Base-by-base conservation (phyloP, 2,113 vertebrate genomes). In the Periophthalmodon schlosseri region DNA sequence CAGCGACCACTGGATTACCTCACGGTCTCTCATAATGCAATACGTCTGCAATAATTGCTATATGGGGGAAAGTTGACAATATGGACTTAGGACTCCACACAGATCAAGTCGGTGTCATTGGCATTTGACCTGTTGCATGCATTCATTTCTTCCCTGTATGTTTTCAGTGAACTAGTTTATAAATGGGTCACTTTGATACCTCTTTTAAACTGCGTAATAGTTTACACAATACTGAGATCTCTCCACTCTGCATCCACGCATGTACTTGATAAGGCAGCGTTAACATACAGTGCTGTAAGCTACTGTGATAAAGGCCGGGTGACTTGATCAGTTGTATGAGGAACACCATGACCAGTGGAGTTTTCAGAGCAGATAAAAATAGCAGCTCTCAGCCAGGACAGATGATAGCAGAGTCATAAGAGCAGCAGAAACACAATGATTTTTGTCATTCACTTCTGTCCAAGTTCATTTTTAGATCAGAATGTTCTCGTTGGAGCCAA, bases 351-450 rank as follows among this genome's bases (percentile, higher is more conserved):
- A 68, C 66, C 63, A 65, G 34, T 12, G 16, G 6, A 63, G 23
- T 33, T 63, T 63, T 33, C 28, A 24, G 2, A 24, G 6, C 61
- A 46, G 20, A 70, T 47, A 49, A 66, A 70, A 72, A 50, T 18
- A 79, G 44, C 23, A 71, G 39, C 74, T 84, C 20, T 61, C 14
- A 54, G 23, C 67, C 39, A 50, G 28, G 80, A 71, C 72, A 82
- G 72, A 72, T 79, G 85, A 89, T 77, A 68, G 50, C 82, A 72
- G 74, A 58, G 68, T 70, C 68, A 63, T 61, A 68, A 72, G 58
- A 44, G 2, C 75, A 50, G 67, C 8, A 74, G 54, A 81, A 49
- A 79, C 60, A 78, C 12, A 23, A 70, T 21, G 49, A 66, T 39
- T 60, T 77, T 75, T 47, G 1, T 33, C 18, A 18, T 44, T 0